These are phyloP conservation scores for Urocolius indicus DNA, from an alignment of 2,113 vertebrate genomes.

Conservation along the genomic window DNA sequence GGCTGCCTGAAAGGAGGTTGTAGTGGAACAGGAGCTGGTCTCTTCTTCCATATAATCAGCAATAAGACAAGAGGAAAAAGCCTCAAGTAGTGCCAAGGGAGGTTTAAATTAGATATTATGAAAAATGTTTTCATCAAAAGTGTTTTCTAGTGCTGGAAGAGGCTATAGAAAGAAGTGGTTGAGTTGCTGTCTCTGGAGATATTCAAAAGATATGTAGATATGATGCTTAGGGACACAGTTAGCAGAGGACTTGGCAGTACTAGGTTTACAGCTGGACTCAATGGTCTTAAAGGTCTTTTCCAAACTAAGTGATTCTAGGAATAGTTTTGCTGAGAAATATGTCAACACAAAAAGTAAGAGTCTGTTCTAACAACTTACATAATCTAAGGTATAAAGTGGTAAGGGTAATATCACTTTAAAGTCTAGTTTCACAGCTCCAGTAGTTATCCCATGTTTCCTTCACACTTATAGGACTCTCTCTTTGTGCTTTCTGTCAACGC, in stretches of 20 bases:
- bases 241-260: neutral
- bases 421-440: neutral
- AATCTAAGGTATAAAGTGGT: neutral
- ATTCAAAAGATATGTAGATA: neutral
- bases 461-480: neutral
- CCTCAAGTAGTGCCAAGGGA: too few relatives aligned
- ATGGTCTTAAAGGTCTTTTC: neutral
- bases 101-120: too few relatives aligned
- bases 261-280: neutral
- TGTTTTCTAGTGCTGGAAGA: neutral
- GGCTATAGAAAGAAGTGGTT: neutral
- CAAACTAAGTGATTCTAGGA: neutral
- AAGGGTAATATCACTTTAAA: neutral
- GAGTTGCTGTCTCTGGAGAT: neutral
- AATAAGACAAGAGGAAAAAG: too few relatives aligned
- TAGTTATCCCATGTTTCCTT: neutral
- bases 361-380: neutral
- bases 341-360: neutral
- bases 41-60: neutral
- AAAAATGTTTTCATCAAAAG: too few relatives aligned
- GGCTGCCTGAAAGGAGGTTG: neutral
- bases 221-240: neutral
- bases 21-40: accelerated
- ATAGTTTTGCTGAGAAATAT: neutral
- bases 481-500: neutral